Evolutionary conservation across 2,888 invertebrate species (phyloP).

Genomic region (Eupithecia inturbata): DNA sequence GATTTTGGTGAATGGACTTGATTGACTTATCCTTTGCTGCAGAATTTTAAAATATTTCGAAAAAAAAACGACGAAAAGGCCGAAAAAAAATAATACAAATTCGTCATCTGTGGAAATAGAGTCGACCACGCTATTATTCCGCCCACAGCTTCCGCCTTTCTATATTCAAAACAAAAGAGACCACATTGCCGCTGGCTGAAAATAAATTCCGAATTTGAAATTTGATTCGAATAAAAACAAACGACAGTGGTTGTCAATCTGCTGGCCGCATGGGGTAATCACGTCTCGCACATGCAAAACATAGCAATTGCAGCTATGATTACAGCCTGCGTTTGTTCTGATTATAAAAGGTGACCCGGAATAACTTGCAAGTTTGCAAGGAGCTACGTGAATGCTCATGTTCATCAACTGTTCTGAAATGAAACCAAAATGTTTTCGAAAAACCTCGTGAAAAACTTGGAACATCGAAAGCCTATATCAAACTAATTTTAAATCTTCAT

Average conservation of each 20-base stretch:
- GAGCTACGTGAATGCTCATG: neutral
- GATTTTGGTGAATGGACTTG: too few relatives aligned
- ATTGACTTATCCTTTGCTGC: too few relatives aligned
- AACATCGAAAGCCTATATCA: neutral
- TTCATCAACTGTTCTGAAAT: neutral
- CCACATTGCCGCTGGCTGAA: constrained; percentile 20
- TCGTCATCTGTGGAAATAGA: neutral
- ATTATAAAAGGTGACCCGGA: constrained; percentile 6
- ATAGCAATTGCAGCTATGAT: constrained; percentile 64
- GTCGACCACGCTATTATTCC: neutral
- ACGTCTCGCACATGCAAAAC: constrained; percentile 61
- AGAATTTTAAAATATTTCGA: too few relatives aligned
- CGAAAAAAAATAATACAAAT: neutral
- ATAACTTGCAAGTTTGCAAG: neutral
- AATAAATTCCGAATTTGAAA: constrained; percentile 34
- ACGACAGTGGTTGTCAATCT: constrained; percentile 41
- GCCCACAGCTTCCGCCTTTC: neutral
- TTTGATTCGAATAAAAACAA: constrained; percentile 44
- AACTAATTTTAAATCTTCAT: too few relatives aligned
- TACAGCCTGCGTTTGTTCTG: constrained; percentile 40
- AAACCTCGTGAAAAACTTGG: neutral
- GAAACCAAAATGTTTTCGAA: neutral
- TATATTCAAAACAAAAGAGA: constrained; percentile 21
- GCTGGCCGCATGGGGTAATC: constrained; percentile 54
- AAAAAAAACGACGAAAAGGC: neutral